Conservation (phyloP, 64 coral and sea anemone species). For the Actinia tenebrosa region DNA sequence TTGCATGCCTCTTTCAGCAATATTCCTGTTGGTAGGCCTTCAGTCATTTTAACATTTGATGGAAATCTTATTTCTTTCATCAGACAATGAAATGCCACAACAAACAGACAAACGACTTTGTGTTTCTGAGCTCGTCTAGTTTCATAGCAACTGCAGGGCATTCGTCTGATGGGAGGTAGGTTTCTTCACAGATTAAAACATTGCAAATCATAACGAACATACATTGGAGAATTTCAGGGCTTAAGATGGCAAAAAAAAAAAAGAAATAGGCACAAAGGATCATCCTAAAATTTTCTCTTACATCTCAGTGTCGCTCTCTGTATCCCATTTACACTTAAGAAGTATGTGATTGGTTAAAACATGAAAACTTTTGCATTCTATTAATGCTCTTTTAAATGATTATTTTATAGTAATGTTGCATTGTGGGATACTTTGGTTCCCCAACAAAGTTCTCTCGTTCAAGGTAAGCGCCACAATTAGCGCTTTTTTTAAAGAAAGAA, state of each 20-base stretch:
- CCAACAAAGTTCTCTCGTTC: conserved; percentile 52
- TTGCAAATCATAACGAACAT: too few species aligned
- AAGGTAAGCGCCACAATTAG: conserved; percentile 41
- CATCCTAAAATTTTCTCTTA: too few species aligned
- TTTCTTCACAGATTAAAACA: neutral
- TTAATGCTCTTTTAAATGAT: neutral
- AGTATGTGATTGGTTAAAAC: neutral
- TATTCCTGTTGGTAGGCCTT: neutral
- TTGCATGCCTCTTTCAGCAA: too few species aligned
- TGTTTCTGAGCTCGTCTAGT: conserved; percentile 84
- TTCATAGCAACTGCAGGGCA: conserved; percentile 85
- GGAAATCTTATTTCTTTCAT: neutral
- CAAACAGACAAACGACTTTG: conserved; percentile 94
- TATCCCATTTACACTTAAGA: too few species aligned
- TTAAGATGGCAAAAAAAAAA: neutral
- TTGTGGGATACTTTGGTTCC: conserved; percentile 94
- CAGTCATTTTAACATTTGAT: neutral
- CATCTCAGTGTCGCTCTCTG: neutral
- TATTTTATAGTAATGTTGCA: conserved; percentile 67
- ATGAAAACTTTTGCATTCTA: neutral
- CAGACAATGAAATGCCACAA: conserved; percentile 94
- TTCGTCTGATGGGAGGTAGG: conserved; percentile 86
- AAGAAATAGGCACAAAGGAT: neutral
- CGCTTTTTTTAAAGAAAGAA: neutral
- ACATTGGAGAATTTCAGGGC: too few species aligned